phyloP scores from a whole-genome alignment of 2,888 invertebrate species.

The Eurytoma californica region DNA sequence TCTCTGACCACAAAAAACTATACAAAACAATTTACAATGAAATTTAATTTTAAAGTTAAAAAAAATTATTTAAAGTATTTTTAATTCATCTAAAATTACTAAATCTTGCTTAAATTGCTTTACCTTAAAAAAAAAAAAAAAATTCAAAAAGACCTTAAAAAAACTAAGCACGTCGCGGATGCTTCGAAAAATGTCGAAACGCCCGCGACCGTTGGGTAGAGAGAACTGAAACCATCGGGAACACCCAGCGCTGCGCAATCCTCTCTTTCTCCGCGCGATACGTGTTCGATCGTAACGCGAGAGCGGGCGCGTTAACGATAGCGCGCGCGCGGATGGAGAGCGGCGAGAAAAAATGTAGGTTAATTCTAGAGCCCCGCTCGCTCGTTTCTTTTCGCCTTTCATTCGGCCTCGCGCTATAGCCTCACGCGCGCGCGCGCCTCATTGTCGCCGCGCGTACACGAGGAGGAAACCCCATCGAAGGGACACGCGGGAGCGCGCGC shows the following conservation, averaged over 20 bases:
- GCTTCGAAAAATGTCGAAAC: neutral
- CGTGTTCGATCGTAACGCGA: constrained; percentile 40
- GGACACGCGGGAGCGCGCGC: neutral
- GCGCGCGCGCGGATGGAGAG: neutral
- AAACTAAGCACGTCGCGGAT: neutral
- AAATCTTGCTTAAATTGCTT: too few species aligned
- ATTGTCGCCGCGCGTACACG: constrained; percentile 42
- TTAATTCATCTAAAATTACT: too few species aligned
- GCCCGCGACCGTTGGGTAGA: neutral
- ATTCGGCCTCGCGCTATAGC: constrained; percentile 45
- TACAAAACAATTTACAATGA: too few species aligned
- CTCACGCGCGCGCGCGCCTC: constrained; percentile 15
- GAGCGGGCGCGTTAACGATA: constrained; percentile 39
- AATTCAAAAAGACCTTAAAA: too few species aligned
- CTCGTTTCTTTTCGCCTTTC: constrained; percentile 51
- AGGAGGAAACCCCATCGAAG: constrained; percentile 41
- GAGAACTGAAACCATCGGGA: neutral
- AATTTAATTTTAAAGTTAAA: too few species aligned
- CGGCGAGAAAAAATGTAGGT: constrained; percentile 52
- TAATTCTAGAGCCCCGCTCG: constrained; percentile 52
- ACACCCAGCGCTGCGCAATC: neutral
- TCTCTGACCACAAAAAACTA: too few species aligned
- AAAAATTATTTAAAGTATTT: too few species aligned
- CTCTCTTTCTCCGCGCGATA: constrained; percentile 1
- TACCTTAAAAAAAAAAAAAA: too few species aligned